Evolutionary conservation across 2,113 vertebrate species (phyloP).

Genomic region (Oryzias javanicus): DNA sequence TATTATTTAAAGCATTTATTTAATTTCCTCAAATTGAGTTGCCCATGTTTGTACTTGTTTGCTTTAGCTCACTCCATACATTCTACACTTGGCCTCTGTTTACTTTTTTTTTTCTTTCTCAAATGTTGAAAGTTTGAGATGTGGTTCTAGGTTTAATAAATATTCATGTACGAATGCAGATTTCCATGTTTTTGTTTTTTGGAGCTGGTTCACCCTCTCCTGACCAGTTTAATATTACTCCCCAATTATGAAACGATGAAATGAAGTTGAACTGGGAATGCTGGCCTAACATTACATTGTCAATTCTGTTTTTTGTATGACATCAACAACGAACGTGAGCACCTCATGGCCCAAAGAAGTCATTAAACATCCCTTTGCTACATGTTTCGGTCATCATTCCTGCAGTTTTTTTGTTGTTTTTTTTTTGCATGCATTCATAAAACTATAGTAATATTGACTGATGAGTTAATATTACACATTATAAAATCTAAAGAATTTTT

Average conservation of each 20-base stretch:
- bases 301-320: constrained; percentile 66
- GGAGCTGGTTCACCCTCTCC: constrained; percentile 64
- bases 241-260: constrained; percentile 41
- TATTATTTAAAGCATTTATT: constrained; percentile 41
- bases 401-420: constrained; percentile 58
- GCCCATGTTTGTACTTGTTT: constrained; percentile 28
- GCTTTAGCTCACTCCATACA: constrained; percentile 22
- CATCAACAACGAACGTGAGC: constrained; percentile 70
- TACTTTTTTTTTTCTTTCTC: constrained; percentile 15
- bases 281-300: constrained; percentile 49
- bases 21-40: constrained; percentile 28
- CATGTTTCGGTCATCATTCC: constrained; percentile 77
- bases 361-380: constrained; percentile 80
- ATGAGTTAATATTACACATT: constrained; percentile 61
- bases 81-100: constrained; percentile 11
- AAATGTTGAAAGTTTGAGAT: constrained; percentile 21
- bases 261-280: constrained; percentile 60
- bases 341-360: constrained; percentile 76
- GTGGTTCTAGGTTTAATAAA: constrained; percentile 30
- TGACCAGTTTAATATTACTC: constrained; percentile 48
- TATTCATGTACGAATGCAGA: constrained; percentile 20
- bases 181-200: constrained; percentile 18
- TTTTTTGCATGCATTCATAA: constrained; percentile 38
- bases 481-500: constrained; percentile 33
- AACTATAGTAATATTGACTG: constrained; percentile 59